Percentiles rank a stretch among this genome's conserved stretches.
These are phyloP conservation scores for Epinotia demarniana DNA, from an alignment of 2,888 invertebrate genomes.

Conservation along the genomic window DNA sequence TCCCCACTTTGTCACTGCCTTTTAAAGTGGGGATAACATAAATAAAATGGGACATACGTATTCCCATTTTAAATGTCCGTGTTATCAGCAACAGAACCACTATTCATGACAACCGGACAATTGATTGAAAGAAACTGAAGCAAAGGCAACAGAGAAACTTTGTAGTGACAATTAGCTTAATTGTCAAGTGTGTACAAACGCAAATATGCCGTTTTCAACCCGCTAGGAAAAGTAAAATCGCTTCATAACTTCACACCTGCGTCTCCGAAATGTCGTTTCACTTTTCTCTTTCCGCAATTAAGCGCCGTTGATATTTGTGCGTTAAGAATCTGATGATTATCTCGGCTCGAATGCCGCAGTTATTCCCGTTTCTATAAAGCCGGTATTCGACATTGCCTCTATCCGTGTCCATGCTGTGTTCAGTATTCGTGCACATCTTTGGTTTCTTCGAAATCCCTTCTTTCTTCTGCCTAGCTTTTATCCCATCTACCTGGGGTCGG, in stretches of 20 bases:
- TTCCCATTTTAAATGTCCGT: neutral
- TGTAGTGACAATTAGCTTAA: conserved; percentile 12
- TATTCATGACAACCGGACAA: neutral
- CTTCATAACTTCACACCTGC: conserved; percentile 39
- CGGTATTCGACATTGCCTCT: conserved; percentile 7
- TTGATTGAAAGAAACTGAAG: neutral
- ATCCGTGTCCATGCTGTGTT: neutral
- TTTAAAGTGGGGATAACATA: no score
- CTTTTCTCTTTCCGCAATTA: conserved; percentile 56
- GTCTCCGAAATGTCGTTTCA: conserved; percentile 44
- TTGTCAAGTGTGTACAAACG: conserved; percentile 5
- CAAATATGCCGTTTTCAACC: conserved; percentile 9
- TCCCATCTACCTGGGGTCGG: no score
- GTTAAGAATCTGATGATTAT: conserved; percentile 45
- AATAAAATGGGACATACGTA: no score
- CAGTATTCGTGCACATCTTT: neutral
- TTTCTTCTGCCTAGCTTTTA: no score
- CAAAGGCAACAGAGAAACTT: neutral
- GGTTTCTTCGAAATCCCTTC: no score
- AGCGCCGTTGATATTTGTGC: conserved; percentile 48
- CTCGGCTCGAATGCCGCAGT: conserved; percentile 25
- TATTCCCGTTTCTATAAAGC: neutral
- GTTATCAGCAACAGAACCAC: neutral
- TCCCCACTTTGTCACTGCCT: no score
- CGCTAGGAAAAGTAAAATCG: conserved; percentile 39